Percentiles rank a stretch among this genome's conserved stretches.
Conservation (phyloP, 2,797 vertebrate genomes). For the Schizothorax lantsangensis region DNA sequence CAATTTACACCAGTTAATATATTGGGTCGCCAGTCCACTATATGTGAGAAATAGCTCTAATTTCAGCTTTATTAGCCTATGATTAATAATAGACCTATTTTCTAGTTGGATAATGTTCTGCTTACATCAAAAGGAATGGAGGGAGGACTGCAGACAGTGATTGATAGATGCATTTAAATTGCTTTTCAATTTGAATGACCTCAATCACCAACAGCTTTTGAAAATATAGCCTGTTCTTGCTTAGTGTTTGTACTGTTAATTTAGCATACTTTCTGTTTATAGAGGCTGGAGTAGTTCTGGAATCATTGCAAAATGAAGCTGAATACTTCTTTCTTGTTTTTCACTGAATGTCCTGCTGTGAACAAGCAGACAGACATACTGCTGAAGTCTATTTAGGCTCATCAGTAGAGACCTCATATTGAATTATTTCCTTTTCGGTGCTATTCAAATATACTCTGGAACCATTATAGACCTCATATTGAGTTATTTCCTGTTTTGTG, state of each 20-base stretch:
- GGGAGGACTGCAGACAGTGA: constrained; percentile 30
- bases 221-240: not conserved
- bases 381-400: not conserved
- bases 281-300: not conserved
- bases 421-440: not conserved
- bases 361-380: constrained; percentile 9
- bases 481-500: not conserved
- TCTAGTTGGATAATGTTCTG: constrained; percentile 4
- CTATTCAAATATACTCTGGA: not conserved
- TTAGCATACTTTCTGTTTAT: not conserved
- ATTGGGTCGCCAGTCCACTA: not conserved
- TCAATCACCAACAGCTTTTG: constrained; percentile 17
- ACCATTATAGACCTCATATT: not conserved
- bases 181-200: constrained; percentile 25
- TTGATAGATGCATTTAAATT: constrained; percentile 53
- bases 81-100: constrained; percentile 19
- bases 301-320: not conserved
- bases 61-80: constrained; percentile 7
- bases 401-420: not conserved
- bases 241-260: not conserved
- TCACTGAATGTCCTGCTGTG: not conserved
- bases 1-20: constrained; percentile 3
- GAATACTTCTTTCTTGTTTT: not conserved
- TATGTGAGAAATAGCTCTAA: constrained; percentile 14
- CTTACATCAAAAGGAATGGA: not conserved